phyloP scores from a whole-genome alignment of 2,113 vertebrate species.

The Pomatorhinus ruficollis region DNA sequence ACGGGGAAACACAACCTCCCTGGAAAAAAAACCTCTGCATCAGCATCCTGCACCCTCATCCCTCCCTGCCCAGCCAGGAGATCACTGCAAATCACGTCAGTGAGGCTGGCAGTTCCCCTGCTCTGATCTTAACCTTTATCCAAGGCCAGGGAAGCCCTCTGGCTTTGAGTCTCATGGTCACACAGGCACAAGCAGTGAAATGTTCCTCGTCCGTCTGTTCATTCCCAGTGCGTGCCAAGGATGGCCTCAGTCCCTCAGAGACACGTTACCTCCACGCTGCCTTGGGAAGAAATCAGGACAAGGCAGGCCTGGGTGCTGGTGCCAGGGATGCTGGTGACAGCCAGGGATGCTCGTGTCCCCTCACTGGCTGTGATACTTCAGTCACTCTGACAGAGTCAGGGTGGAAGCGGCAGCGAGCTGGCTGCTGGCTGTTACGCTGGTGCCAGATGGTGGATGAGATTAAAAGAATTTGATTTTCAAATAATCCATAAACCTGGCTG shows the following conservation, averaged over 20 bases:
- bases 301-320: not conserved
- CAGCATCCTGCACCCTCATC: not conserved
- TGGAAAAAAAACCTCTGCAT: not conserved
- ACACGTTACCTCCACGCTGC: fast-evolving
- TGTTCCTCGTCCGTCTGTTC: not conserved
- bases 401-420: not conserved
- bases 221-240: not conserved
- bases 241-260: not conserved
- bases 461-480: slow-evolving; percentile 73
- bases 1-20: not conserved
- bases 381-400: fast-evolving
- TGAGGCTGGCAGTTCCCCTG: not conserved
- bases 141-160: not conserved
- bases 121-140: not conserved
- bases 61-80: not conserved
- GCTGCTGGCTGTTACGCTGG: not conserved
- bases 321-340: not conserved
- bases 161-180: not conserved
- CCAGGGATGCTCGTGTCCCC: not conserved
- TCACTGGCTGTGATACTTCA: not conserved
- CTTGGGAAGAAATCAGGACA: not conserved
- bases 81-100: not conserved
- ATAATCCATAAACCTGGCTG: slow-evolving; percentile 76
- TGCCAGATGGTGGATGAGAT: slow-evolving; percentile 77
- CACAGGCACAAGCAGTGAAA: not conserved